Conservation (phyloP, 2,113 vertebrate species). For the Bufo bufo region DNA sequence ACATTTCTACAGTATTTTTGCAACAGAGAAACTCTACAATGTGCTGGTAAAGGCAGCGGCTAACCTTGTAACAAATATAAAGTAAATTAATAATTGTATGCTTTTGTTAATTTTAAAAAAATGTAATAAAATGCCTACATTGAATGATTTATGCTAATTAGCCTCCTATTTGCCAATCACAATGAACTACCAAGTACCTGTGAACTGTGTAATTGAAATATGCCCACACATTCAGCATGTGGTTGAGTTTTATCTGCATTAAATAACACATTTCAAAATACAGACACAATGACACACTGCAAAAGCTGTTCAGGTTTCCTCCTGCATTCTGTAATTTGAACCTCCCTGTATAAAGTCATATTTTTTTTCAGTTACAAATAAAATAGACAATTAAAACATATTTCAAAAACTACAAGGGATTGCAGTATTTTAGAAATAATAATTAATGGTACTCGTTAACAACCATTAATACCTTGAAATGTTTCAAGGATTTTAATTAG, state of each 20-base stretch:
- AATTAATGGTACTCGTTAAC: slow-evolving; percentile 36
- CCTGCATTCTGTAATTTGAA: background rate
- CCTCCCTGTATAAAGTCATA: background rate
- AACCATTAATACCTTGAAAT: slow-evolving; percentile 28
- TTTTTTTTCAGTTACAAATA: background rate
- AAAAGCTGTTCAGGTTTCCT: slow-evolving; percentile 1
- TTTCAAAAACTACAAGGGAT: slow-evolving; percentile 24
- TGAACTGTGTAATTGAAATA: slow-evolving; percentile 22
- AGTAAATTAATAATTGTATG: background rate
- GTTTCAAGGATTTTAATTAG: slow-evolving; percentile 44
- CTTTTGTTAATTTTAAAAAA: background rate
- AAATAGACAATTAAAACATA: slow-evolving; percentile 18
- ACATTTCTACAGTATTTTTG: background rate
- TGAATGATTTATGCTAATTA: slow-evolving; percentile 37
- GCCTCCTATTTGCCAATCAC: background rate
- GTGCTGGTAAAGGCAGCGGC: background rate
- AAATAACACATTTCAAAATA: slow-evolving; percentile 27
- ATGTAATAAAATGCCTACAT: background rate
- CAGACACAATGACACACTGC: slow-evolving; percentile 1
- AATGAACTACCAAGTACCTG: background rate
- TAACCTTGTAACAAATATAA: background rate
- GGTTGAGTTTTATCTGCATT: background rate
- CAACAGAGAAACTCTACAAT: background rate
- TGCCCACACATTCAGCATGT: slow-evolving; percentile 35
- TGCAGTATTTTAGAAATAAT: background rate